These are phyloP conservation scores for Tragelaphus strepsiceros DNA, from an alignment of 2,113 vertebrate genomes.

Conservation along the genomic window DNA sequence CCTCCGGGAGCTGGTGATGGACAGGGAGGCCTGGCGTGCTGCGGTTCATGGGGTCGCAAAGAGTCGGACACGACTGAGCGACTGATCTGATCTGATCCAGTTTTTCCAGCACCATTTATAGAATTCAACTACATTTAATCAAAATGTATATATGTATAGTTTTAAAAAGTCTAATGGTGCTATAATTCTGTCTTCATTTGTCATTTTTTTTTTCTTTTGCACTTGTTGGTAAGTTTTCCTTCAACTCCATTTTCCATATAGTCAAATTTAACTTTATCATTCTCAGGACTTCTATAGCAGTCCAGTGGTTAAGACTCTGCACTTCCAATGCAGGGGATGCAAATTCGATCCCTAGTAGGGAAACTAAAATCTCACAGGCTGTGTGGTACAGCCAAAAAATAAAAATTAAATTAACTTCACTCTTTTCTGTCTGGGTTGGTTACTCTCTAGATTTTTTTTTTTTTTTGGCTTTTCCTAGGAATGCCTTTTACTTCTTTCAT, in stretches of 20 bases:
- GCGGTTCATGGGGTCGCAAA: no score
- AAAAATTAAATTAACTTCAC: neutral
- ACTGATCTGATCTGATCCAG: no score
- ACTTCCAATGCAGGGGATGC: neutral
- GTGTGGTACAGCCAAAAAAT: neutral
- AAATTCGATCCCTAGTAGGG: neutral
- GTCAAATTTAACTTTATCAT: neutral
- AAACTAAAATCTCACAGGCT: neutral
- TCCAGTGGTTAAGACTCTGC: neutral
- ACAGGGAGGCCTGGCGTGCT: no score
- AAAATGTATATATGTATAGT: neutral
- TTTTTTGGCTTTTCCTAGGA: neutral
- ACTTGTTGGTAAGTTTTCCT: neutral
- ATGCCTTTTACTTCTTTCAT: neutral
- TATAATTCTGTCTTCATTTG: neutral
- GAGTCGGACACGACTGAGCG: no score
- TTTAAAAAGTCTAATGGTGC: neutral
- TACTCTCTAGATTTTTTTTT: neutral
- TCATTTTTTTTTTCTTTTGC: neutral
- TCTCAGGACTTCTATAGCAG: neutral
- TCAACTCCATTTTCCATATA: neutral
- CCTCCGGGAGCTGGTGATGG: no score
- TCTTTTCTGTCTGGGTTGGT: neutral
- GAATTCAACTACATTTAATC: neutral
- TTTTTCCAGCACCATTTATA: neutral